phyloP scores from a whole-genome alignment of 2,888 invertebrate genomes.

The Drosophila mercatorum region DNA sequence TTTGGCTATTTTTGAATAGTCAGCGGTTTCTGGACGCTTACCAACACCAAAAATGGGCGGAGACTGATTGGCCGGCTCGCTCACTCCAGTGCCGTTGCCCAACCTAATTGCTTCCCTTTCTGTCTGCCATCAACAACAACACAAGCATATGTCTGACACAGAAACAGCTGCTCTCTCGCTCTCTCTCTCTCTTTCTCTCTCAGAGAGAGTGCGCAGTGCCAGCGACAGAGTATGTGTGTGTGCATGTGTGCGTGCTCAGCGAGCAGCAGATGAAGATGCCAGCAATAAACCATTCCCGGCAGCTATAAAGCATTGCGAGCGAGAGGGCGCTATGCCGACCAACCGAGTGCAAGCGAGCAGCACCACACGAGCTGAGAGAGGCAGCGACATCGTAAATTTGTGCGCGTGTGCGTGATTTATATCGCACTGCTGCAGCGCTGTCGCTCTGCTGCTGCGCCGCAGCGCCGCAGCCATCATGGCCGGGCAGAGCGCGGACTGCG shows the following conservation, averaged over 20 bases:
- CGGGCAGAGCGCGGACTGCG: constrained; percentile 62
- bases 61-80: constrained; percentile 70
- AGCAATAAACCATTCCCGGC: constrained; percentile 84
- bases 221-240: constrained; percentile 17
- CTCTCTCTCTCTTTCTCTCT: constrained; percentile 29
- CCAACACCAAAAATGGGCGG: constrained; percentile 81
- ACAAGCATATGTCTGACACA: constrained; percentile 71
- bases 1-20: constrained; percentile 41
- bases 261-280: constrained; percentile 67
- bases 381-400: constrained; percentile 59
- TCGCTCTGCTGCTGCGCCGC: constrained; percentile 35
- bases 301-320: constrained; percentile 84
- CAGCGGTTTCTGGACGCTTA: constrained; percentile 45
- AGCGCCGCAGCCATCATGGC: constrained; percentile 68
- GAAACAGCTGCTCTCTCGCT: constrained; percentile 77
- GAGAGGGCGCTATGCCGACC: constrained; percentile 43
- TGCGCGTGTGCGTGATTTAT: constrained; percentile 69
- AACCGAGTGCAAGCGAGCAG: constrained; percentile 29
- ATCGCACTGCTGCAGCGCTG: constrained; percentile 46
- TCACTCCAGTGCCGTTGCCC: constrained; percentile 43
- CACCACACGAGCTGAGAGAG: constrained; percentile 39
- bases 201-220: constrained; percentile 57
- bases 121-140: constrained; percentile 52
- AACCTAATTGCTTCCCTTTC: constrained; percentile 58
- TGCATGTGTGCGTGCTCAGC: constrained; percentile 52